Evolutionary conservation across 2,797 vertebrate species (phyloP).

Genomic region (Ibycter americanus): DNA sequence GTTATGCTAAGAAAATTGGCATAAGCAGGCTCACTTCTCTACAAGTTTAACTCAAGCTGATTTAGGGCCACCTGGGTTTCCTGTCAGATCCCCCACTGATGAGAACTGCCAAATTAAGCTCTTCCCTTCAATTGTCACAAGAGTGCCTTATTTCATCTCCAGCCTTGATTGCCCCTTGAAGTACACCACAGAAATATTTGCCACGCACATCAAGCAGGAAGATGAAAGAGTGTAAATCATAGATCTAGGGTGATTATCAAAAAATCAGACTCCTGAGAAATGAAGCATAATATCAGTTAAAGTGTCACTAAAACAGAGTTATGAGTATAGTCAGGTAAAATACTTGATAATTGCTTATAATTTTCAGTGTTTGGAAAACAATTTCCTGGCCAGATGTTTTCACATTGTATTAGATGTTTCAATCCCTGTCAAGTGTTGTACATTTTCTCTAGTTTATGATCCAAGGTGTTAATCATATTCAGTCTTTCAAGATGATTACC

Average conservation of each 20-base stretch:
- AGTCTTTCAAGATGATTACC: slow-evolving; percentile 60
- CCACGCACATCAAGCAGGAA: slow-evolving; percentile 12
- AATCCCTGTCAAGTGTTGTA: slow-evolving; percentile 24
- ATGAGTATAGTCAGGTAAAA: slow-evolving; percentile 57
- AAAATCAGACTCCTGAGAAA: slow-evolving; percentile 52
- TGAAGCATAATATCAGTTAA: slow-evolving; percentile 34
- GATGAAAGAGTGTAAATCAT: slow-evolving; percentile 24
- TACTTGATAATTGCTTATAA: slow-evolving; percentile 71
- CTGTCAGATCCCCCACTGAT: neutral
- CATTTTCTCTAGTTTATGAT: slow-evolving; percentile 62
- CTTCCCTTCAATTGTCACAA: slow-evolving; percentile 26
- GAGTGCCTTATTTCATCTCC: slow-evolving; percentile 1
- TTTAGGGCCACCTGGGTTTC: slow-evolving; percentile 32
- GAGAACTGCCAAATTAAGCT: slow-evolving; percentile 41
- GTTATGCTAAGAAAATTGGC: neutral
- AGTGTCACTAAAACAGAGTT: slow-evolving; percentile 61
- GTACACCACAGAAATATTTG: slow-evolving; percentile 34
- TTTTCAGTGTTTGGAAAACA: slow-evolving; percentile 71
- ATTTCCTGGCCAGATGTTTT: slow-evolving; percentile 70
- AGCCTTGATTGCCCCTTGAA: slow-evolving; percentile 57
- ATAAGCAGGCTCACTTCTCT: neutral
- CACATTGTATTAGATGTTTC: slow-evolving; percentile 45
- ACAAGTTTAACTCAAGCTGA: neutral
- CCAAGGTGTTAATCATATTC: slow-evolving; percentile 56
- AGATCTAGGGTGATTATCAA: slow-evolving; percentile 30